Base-by-base conservation (phyloP, 1,140 invertebrate species). In the Palaemon carinicauda region DNA sequence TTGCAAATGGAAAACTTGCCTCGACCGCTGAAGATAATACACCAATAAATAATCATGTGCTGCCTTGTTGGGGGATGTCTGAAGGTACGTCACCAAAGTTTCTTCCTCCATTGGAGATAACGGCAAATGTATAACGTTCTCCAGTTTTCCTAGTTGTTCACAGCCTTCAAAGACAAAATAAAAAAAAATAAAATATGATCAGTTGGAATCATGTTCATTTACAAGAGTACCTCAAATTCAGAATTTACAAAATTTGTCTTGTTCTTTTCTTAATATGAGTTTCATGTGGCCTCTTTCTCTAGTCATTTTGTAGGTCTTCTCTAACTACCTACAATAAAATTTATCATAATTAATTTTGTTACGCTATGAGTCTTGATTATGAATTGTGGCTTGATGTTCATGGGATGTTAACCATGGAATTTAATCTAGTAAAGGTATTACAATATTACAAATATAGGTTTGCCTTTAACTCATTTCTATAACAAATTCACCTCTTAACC, bases 61-160 rank as follows among this genome's bases (percentile, higher is more conserved):
- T 60, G 92, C 91, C 0, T 91, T 90, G 73, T 93, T 92, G 19
- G 91, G 90, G 60, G 92, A 93, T 7, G 91, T 89, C 77, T 92
- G 91, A 1, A 94, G 89, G 87, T 93, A 94, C 4, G 91, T 90
- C 0, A 93, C 90, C 50, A 95, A 92, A 21, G 91, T 91, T 15
- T 92, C 91, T 87, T 94, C 94, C 88, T 94, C 94, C 29, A 92
- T 90, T 0, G 90, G 77, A 27, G 92, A 92, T 24, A 94, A 89
- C 5, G 93, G 92, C 50, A 94, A 89, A 87, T 93, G 92, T 14
- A 94, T 89, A 65, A 94, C 91, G n/a, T 93, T 91, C 10, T 92
- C 90, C 5, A 95, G 90, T 89, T 92, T 93, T 54, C 90, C 91
- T 90, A 92, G 90, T n/a, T 87, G 89, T 51, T 92, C 92, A 78